Percentiles rank a stretch among this genome's conserved stretches.
Conservation (phyloP, 1,140 invertebrate species). For the Orchestia grillus region DNA sequence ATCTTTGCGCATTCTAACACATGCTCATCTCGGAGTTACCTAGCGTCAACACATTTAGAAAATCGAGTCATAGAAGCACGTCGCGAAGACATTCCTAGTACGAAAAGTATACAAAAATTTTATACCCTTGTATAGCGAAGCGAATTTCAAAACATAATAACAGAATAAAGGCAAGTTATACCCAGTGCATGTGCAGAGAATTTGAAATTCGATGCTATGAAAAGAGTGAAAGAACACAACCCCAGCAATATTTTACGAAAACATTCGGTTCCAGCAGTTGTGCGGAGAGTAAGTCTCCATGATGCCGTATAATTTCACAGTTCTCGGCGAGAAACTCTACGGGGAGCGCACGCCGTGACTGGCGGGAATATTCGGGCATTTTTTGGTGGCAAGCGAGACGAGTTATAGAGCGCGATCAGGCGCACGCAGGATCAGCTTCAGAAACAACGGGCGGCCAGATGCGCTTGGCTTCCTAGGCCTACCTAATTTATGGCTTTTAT, state of each 20-base stretch:
- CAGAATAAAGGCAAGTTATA: neutral
- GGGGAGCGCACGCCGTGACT: neutral
- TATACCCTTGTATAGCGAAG: neutral
- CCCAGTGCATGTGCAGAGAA: neutral
- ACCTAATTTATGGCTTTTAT: conserved; percentile 34
- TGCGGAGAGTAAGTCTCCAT: neutral
- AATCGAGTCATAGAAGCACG: too few species aligned
- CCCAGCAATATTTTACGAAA: neutral
- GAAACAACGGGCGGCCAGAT: conserved; percentile 40
- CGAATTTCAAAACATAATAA: neutral
- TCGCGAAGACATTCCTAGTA: neutral
- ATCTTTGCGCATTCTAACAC: too few species aligned
- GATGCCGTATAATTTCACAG: neutral
- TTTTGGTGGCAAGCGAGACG: neutral
- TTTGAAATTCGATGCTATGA: neutral
- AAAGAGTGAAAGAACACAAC: neutral
- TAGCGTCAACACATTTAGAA: too few species aligned
- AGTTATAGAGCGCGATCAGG: neutral
- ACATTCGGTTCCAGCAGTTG: neutral
- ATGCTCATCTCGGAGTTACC: neutral
- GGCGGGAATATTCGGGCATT: neutral
- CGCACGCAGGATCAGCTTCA: conserved; percentile 1
- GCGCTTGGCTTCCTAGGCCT: neutral
- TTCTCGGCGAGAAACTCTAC: neutral
- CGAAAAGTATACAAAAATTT: neutral